These are phyloP conservation scores for Vidua chalybeata DNA, from an alignment of 2,113 vertebrate genomes.

Conservation along the genomic window DNA sequence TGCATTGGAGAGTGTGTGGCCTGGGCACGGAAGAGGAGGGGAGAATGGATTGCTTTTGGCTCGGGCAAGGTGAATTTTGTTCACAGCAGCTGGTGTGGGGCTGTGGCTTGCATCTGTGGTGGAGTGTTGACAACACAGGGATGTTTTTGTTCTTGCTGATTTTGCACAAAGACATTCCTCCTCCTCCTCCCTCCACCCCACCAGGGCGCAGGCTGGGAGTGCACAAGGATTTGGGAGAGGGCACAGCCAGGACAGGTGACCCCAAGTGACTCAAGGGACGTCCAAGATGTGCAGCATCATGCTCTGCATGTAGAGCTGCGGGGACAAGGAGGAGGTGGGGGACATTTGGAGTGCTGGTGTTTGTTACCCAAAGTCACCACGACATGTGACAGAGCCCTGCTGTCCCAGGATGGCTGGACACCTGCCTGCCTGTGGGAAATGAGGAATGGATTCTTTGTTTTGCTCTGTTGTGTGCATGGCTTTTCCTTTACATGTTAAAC, in stretches of 20 bases:
- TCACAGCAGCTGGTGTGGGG: neutral
- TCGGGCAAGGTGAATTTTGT: neutral
- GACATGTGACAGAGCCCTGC: neutral
- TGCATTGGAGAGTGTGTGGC: rapidly evolving
- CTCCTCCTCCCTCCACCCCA: neutral
- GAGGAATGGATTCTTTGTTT: neutral
- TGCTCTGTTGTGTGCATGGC: neutral
- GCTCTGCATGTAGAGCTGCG: neutral
- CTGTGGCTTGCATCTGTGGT: neutral
- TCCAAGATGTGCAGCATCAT: neutral
- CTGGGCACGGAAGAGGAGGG: neutral
- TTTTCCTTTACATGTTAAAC: neutral
- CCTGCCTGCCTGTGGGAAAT: neutral
- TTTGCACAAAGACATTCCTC: neutral
- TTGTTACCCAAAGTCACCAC: neutral
- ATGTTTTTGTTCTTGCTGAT: neutral
- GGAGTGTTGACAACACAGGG: neutral
- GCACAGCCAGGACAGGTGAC: neutral
- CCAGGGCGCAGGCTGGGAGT: neutral
- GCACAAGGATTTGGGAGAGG: neutral
- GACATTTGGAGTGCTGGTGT: too few relatives aligned
- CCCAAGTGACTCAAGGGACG: neutral
- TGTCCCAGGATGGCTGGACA: neutral
- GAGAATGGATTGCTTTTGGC: neutral
- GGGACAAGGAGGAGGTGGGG: neutral